Base-by-base conservation (phyloP, 2,888 invertebrate genomes). In the Agapetus fuscipes region DNA sequence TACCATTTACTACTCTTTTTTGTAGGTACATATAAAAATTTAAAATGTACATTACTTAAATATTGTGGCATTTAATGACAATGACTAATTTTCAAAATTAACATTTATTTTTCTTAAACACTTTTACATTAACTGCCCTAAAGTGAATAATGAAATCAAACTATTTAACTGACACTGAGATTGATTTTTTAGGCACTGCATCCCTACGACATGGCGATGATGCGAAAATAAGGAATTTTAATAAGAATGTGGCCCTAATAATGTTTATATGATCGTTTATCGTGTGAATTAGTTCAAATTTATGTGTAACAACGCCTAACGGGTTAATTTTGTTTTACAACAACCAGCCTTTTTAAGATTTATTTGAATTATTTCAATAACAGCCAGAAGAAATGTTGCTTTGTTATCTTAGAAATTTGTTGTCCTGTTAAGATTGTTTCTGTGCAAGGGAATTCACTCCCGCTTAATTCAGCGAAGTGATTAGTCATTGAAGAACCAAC, bases 211-310 rank as follows among this genome's bases (percentile, higher is more conserved):
- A 20, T 20, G 34, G 37, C 41, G 41, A 41, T 41, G 41, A 41
- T 41, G 41, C 41, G 41, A 41, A 37, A 34, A 30, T 37, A 15
- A 41, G 41, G 41, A 41, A 41, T 41, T 33, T 37, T 33, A n/a
- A 16, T 33, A 36, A 36, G 37, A 41, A 41, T 41, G 41, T 41
- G 41, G 29, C 34, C 14, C 35, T n/a, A n/a, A n/a, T n/a, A n/a
- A n/a, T n/a, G 40, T 41, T 37, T 41, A 36, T 37, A 41, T 41
- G 30, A 37, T 34, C 37, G 20, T 26, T 39, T 41, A 30, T 41
- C 41, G 41, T 41, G 41, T 41, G 41, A 41, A 41, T 41, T 41
- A 37, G 41, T 37, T 30, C 41, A 41, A 34, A 25, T 39, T 25
- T 32, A 34, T 24, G 15, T 41, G 17, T 16, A 37, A 37, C 17